Evolutionary conservation across 2,888 invertebrate genomes (phyloP).

Genomic region (Trachelus troglodyta): DNA sequence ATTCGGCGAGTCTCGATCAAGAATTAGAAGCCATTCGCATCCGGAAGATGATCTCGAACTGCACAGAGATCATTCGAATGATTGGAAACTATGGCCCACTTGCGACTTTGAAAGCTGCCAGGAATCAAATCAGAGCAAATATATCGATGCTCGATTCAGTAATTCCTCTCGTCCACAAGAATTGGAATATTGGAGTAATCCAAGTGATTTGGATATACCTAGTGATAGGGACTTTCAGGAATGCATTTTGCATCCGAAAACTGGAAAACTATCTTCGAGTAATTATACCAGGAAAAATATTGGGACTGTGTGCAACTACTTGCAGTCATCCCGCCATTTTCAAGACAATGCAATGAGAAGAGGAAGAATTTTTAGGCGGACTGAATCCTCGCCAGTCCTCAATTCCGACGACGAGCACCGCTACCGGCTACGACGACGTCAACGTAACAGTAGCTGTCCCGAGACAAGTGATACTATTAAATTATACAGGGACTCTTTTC

Average conservation of each 20-base stretch:
- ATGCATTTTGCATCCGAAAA: no score
- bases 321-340: background rate
- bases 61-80: conserved; percentile 24
- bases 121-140: no score
- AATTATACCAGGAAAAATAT: no score
- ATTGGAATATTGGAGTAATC: no score
- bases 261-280: no score
- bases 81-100: conserved; percentile 15
- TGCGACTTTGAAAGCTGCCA: no score
- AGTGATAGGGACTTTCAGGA: background rate
- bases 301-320: no score
- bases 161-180: no score
- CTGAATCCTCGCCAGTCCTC: conserved; percentile 58
- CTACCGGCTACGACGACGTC: conserved; percentile 1
- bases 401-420: conserved; percentile 45
- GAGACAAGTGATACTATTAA: conserved; percentile 43
- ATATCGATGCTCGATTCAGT: no score
- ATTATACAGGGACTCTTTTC: conserved; percentile 1
- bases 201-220: background rate
- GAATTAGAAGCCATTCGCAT: conserved; percentile 27
- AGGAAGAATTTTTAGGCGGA: conserved; percentile 44
- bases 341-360: conserved; percentile 18
- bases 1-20: conserved; percentile 24
- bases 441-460: conserved; percentile 59
- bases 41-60: conserved; percentile 28